phyloP scores from a whole-genome alignment of 2,797 vertebrate species.

The Hapalemur alaotrensis region DNA sequence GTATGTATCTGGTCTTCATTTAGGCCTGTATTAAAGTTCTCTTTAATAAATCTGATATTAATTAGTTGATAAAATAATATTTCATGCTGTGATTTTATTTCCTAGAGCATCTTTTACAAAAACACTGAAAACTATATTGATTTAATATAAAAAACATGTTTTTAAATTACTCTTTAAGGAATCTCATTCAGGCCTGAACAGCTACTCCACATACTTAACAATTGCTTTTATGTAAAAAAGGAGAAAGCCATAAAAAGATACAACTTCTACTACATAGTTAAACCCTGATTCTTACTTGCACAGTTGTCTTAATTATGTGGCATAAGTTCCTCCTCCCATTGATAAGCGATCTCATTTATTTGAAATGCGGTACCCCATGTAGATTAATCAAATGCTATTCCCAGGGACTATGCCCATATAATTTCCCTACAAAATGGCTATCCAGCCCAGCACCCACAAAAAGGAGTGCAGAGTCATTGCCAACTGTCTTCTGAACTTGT shows the following conservation, averaged over 20 bases:
- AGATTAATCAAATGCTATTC: neutral
- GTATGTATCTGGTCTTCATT: neutral
- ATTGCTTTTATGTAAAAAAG: neutral
- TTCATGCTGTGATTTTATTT: neutral
- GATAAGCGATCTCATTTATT: neutral
- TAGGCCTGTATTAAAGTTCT: neutral
- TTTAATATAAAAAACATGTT: constrained; percentile 5
- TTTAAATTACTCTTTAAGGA: constrained; percentile 28
- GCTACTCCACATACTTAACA: neutral
- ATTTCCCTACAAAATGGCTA: neutral
- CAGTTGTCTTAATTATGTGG: neutral
- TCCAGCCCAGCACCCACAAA: neutral
- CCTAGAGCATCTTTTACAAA: neutral
- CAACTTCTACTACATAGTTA: neutral
- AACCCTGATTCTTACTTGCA: neutral
- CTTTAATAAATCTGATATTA: neutral
- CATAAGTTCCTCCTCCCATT: neutral
- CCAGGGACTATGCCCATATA: neutral
- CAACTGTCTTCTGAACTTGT: neutral
- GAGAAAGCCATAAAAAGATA: neutral
- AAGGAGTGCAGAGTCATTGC: neutral
- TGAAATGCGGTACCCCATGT: neutral
- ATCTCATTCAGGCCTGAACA: neutral
- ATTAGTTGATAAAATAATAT: neutral
- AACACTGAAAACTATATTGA: neutral